phyloP scores from a whole-genome alignment of 2,113 vertebrate genomes.

The Chamaea fasciata region DNA sequence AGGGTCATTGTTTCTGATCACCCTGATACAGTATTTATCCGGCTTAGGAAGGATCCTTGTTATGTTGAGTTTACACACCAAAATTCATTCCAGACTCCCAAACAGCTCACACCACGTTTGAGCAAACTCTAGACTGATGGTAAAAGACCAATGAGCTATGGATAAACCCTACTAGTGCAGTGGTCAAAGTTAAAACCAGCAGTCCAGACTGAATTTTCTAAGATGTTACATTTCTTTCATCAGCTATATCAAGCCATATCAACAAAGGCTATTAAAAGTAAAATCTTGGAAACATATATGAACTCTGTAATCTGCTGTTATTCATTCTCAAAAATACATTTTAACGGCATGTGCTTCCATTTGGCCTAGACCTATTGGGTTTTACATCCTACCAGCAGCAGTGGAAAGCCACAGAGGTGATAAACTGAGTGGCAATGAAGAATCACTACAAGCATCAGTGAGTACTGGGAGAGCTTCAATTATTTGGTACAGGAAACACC shows the following conservation, averaged over 20 bases:
- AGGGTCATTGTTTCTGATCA: background rate
- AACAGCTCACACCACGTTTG: background rate
- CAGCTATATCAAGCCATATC: background rate
- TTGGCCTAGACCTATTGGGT: background rate
- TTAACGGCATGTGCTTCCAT: background rate
- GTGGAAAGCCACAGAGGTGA: background rate
- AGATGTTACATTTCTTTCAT: background rate
- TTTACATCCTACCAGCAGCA: background rate
- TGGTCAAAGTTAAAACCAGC: background rate
- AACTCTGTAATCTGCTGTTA: background rate
- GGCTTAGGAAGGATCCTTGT: background rate
- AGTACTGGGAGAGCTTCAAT: background rate
- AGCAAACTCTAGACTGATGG: background rate
- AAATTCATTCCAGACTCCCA: background rate
- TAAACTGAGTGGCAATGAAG: background rate
- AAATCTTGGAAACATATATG: background rate
- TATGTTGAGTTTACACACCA: fast-evolving
- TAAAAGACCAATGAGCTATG: background rate
- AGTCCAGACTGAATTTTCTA: background rate
- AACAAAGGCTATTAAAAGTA: background rate
- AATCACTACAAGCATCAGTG: background rate
- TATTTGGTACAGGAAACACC: background rate
- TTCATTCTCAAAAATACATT: background rate
- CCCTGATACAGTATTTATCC: background rate
- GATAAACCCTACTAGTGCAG: background rate